Percentiles rank a stretch among this genome's conserved stretches.
These are phyloP conservation scores for Ephialtes manifestator DNA, from an alignment of 2,888 invertebrate species.

Conservation along the genomic window DNA sequence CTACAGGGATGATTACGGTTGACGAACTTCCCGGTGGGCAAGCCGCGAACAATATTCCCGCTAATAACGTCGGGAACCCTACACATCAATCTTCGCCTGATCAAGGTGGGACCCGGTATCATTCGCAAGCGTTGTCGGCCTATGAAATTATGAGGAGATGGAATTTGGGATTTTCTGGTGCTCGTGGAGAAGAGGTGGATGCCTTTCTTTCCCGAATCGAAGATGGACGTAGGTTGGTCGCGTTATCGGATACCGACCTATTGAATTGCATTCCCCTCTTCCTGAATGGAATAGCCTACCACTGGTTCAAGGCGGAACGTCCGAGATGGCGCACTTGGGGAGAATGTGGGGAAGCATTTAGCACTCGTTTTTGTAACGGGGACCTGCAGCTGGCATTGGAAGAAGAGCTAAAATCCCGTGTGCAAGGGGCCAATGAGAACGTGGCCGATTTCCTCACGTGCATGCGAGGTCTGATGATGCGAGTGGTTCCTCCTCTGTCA, in stretches of 20 bases:
- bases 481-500: not conserved
- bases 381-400: not conserved
- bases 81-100: not conserved
- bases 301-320: not conserved
- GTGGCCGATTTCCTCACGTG: not conserved
- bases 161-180: conserved; percentile 20
- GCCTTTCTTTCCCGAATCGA: conserved; percentile 7
- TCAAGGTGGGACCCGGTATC: not conserved
- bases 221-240: conserved; percentile 9
- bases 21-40: too few relatives aligned
- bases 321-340: not conserved
- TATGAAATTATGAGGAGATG: conserved; percentile 8
- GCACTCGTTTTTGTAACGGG: not conserved
- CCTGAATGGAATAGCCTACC: not conserved
- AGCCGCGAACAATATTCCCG: too few relatives aligned
- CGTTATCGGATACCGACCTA: not conserved
- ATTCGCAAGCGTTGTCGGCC: not conserved
- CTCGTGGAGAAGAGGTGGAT: conserved; percentile 11
- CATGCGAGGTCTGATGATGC: conserved; percentile 11
- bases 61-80: not conserved
- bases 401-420: not conserved
- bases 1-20: too few relatives aligned
- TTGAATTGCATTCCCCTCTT: not conserved
- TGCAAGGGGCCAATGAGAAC: conserved; percentile 5
- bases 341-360: not conserved